phyloP scores from a whole-genome alignment of 2,797 vertebrate genomes.

The Poeciliopsis paucimaculata region DNA sequence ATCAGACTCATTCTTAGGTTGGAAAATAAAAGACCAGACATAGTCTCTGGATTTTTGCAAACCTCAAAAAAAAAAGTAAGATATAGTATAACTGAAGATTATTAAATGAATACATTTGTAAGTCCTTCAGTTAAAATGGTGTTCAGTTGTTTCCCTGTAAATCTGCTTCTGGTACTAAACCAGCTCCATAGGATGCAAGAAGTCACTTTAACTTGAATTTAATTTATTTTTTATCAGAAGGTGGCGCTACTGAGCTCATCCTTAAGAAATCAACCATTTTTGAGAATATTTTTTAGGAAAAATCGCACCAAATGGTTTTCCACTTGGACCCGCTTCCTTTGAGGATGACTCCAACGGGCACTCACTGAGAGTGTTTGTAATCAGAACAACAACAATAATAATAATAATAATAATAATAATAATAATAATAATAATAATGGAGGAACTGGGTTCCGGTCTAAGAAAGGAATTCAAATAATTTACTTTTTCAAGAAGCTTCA shows the following conservation, averaged over 20 bases:
- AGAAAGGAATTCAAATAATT: no score
- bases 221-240: not conserved
- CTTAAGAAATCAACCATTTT: not conserved
- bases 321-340: no score
- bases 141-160: not conserved
- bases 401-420: no score
- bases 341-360: no score
- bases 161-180: not conserved
- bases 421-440: no score
- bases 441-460: no score
- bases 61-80: not conserved
- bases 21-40: not conserved
- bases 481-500: not conserved
- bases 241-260: not conserved
- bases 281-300: not conserved
- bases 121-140: not conserved
- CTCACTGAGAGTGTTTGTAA: no score
- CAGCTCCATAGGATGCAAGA: not conserved
- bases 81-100: not conserved
- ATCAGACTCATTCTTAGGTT: not conserved
- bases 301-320: not conserved
- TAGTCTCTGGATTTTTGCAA: not conserved
- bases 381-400: no score
- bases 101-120: not conserved
- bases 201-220: not conserved